phyloP scores from a whole-genome alignment of 2,888 invertebrate species.

The Gortyna flavago region DNA sequence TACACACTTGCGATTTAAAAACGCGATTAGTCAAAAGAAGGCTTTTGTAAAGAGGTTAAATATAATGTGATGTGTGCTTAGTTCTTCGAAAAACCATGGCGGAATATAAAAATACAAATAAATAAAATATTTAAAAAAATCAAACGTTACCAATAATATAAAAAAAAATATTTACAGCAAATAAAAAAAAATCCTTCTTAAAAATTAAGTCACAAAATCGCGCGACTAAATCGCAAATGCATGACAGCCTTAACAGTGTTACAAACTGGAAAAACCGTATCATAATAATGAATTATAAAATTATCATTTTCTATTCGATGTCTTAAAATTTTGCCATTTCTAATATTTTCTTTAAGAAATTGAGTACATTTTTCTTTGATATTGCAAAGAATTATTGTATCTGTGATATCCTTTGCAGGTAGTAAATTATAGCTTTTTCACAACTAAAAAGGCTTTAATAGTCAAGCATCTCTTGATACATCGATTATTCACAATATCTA shows the following conservation, averaged over 20 bases:
- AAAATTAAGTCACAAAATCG: constrained; percentile 22
- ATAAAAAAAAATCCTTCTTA: background rate
- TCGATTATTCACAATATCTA: constrained; percentile 49
- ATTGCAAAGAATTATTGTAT: constrained; percentile 38
- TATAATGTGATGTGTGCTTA: constrained; percentile 24
- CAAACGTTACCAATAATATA: background rate
- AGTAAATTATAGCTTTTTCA: constrained; percentile 17
- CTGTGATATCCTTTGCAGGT: background rate
- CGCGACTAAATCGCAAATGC: constrained; percentile 44
- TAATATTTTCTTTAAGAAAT: constrained; percentile 39
- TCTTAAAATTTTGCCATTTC: constrained; percentile 34
- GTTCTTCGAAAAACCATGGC: background rate
- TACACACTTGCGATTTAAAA: constrained; percentile 45
- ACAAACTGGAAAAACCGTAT: constrained; percentile 38
- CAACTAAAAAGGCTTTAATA: constrained; percentile 15
- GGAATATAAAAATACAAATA: background rate
- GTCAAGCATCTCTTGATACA: background rate
- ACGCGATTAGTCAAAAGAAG: constrained; percentile 16
- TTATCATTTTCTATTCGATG: constrained; percentile 51
- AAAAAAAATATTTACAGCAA: constrained; percentile 22
- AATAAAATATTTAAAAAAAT: background rate
- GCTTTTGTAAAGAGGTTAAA: background rate
- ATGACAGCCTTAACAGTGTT: constrained; percentile 30
- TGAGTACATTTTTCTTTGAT: constrained; percentile 40
- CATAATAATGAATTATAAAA: constrained; percentile 32